Evolutionary conservation across 2,888 invertebrate species (phyloP), one percentile per base, ranked within the genome.

Genomic region (Ophraella communa): DNA sequence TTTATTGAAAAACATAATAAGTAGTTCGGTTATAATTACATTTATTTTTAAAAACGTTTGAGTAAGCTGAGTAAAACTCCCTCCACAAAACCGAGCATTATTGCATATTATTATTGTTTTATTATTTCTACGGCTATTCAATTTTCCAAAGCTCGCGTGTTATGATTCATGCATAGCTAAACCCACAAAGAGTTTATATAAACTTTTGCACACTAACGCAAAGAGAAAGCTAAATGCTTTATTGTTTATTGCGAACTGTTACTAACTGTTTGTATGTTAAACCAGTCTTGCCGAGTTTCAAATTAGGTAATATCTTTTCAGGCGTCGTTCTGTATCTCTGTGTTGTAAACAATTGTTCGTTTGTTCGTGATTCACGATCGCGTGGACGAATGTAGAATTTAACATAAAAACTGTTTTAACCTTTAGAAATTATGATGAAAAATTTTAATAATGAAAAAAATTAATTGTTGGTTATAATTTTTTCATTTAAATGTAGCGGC

Each of bases 211-310:
- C 8, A 21, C 45, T 20, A 20, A 20, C 20, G 45, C 11, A 2
- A n/a, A n/a, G n/a, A n/a, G 21, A 45, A 45, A 18, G 18, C 21
- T 18, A 45, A 45, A 45, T 45, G 45, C 45, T 45, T 45, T 21
- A 45, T 45, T 45, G 45, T 45, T 45, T 45, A 45, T 45, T 20
- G 20, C 21, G 20, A 45, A 2, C 45, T 45, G 20, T 45, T 20
- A 45, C 45, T 45, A 45, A 45, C 45, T 45, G 45, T 21, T 45
- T 45, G 45, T 45, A 20, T 45, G 45, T 45, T 21, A 21, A 10
- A 20, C 45, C 45, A 45, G 18, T 45, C 45, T 45, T 21, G 21
- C 21, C 1, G 21, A 10, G 45, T 45, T 20, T 20, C 10, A 18
- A 45, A 21, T 45, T 20, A 45, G 20, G n/a, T 14, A 39, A 39